A percentile compares a stretch with the other conserved stretches of the same genome.
phyloP scores from a whole-genome alignment of 2,113 vertebrate species.

The Neomonachus schauinslandi region DNA sequence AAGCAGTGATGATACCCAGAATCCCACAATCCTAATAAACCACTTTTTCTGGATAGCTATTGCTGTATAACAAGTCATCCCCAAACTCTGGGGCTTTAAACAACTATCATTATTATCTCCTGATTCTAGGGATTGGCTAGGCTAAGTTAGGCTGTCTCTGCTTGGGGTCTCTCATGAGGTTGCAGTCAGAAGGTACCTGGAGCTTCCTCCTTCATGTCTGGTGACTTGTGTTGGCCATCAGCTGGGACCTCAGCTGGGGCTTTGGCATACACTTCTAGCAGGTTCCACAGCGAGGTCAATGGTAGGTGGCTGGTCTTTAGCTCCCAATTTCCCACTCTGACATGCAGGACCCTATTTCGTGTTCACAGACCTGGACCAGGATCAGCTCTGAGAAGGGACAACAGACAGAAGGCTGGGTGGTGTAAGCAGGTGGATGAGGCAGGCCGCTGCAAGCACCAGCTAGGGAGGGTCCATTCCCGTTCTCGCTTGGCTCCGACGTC shows the following conservation, averaged over 20 bases:
- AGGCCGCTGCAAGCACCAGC: neutral
- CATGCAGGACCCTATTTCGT: neutral
- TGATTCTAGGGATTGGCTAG: neutral
- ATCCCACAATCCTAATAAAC: neutral
- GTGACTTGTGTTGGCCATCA: neutral
- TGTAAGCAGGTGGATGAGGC: neutral
- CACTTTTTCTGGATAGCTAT: neutral
- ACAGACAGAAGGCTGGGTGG: neutral
- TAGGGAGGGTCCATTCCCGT: neutral
- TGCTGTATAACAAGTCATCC: neutral
- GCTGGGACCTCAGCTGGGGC: neutral
- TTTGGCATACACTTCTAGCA: neutral
- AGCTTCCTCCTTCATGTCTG: neutral
- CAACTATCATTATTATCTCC: neutral
- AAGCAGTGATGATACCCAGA: neutral
- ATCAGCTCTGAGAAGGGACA: neutral
- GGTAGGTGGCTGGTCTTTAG: neutral
- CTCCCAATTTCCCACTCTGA: neutral
- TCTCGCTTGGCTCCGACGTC: neutral
- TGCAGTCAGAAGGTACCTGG: neutral
- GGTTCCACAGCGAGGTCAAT: neutral
- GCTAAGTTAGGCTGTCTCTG: neutral
- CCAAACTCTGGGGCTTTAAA: neutral
- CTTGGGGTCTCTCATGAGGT: neutral
- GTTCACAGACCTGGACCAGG: neutral